Conservation (phyloP, 2,888 invertebrate genomes). For the Mellilla xanthometata region DNA sequence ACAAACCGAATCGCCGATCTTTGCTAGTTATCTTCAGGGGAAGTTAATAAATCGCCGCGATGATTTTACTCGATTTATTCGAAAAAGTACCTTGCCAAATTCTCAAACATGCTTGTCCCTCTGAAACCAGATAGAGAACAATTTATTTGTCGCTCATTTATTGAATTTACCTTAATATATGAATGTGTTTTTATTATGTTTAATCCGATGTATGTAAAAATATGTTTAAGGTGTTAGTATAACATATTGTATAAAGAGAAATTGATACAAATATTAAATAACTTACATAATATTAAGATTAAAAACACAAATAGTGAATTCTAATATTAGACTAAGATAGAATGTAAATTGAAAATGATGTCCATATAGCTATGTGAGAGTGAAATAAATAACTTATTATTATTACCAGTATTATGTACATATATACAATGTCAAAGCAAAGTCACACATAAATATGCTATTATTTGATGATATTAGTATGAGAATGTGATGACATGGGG, state of each 20-base stretch:
- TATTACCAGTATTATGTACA: too few relatives aligned
- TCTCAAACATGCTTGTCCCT: conserved; percentile 18
- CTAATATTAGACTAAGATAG: too few relatives aligned
- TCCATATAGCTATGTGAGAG: conserved; percentile 17
- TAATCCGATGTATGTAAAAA: too few relatives aligned
- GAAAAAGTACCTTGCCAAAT: conserved; percentile 16
- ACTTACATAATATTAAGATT: too few relatives aligned
- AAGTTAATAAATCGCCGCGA: conserved; percentile 12
- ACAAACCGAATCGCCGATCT: conserved; percentile 11
- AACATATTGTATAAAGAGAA: too few relatives aligned
- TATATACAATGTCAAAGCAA: too few relatives aligned
- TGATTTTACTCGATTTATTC: conserved; percentile 11
- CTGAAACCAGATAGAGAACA: conserved; percentile 20
- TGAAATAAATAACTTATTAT: too few relatives aligned
- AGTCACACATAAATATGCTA: too few relatives aligned
- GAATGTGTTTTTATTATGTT: not conserved
- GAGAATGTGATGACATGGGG: conserved; percentile 12
- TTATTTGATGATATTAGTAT: conserved; percentile 24
- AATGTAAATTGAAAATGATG: not conserved
- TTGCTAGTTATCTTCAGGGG: conserved; percentile 17
- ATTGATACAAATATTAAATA: too few relatives aligned
- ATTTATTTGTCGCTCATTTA: conserved; percentile 1
- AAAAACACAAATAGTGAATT: too few relatives aligned
- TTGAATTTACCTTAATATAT: not conserved
- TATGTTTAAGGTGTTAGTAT: too few relatives aligned